These are phyloP conservation scores for Apteryx owenii DNA, from an alignment of 2,113 vertebrate species.

Conservation along the genomic window DNA sequence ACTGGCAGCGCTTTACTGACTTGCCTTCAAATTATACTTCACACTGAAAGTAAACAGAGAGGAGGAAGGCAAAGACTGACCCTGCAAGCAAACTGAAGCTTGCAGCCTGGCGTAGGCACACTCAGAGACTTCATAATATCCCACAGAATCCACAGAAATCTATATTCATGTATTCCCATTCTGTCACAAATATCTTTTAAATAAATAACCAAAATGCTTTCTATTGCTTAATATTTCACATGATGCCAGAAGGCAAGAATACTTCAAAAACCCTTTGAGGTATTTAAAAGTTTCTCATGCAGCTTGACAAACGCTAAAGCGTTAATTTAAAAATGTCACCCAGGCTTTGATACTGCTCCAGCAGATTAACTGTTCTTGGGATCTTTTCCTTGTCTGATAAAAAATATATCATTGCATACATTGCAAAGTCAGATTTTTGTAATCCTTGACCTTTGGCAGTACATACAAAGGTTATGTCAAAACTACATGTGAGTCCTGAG, in stretches of 20 bases:
- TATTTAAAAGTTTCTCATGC: neutral
- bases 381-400: neutral
- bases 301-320: neutral
- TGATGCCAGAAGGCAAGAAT: neutral
- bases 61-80: neutral
- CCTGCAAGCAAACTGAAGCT: neutral
- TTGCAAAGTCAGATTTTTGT: neutral
- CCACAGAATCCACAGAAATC: neutral
- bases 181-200: neutral
- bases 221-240: neutral
- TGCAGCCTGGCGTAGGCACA: neutral
- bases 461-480: neutral
- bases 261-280: neutral
- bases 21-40: neutral
- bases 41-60: neutral
- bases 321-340: slow-evolving; percentile 11
- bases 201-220: neutral
- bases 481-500: neutral
- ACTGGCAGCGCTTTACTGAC: neutral
- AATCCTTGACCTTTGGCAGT: neutral
- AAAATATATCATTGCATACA: neutral
- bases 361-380: neutral
- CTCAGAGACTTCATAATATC: neutral
- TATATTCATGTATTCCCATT: neutral
- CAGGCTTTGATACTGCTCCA: neutral